A percentile compares a stretch with the other conserved stretches of the same genome.
These are phyloP conservation scores for Microctonus aethiopoides DNA, from an alignment of 2,888 invertebrate species.

Conservation along the genomic window DNA sequence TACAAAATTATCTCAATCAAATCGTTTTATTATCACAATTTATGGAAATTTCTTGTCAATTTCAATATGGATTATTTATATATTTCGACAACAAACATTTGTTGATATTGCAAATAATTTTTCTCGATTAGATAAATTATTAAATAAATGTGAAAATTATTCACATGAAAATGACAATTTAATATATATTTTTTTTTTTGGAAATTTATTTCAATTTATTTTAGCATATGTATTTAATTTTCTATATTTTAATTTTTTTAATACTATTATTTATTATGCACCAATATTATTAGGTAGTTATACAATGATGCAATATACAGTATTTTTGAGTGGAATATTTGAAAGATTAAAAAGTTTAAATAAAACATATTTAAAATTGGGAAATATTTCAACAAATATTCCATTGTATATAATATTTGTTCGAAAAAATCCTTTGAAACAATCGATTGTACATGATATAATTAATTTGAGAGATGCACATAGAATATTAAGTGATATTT, in stretches of 20 bases:
- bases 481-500: conserved; percentile 20
- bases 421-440: neutral
- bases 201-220: neutral
- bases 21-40: conserved; percentile 28
- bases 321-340: conserved; percentile 16
- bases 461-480: conserved; percentile 13
- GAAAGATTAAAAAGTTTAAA: conserved; percentile 20
- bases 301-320: conserved; percentile 26
- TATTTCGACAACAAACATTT: conserved; percentile 27
- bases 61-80: conserved; percentile 26
- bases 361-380: neutral
- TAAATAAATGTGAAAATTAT: neutral
- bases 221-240: neutral
- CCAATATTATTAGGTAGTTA: conserved; percentile 28
- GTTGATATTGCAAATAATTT: conserved; percentile 30
- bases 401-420: neutral
- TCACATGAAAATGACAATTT: neutral
- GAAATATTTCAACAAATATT: neutral
- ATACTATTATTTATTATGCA: neutral
- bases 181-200: neutral
- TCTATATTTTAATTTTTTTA: neutral
- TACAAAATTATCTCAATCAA: conserved; percentile 5
- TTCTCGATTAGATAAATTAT: neutral
- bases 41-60: conserved; percentile 10
- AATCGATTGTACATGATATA: neutral